Percentiles rank a stretch among this genome's conserved stretches.
Evolutionary conservation across 2,113 vertebrate species (phyloP).

Genomic region (Thinocorus orbignyianus): DNA sequence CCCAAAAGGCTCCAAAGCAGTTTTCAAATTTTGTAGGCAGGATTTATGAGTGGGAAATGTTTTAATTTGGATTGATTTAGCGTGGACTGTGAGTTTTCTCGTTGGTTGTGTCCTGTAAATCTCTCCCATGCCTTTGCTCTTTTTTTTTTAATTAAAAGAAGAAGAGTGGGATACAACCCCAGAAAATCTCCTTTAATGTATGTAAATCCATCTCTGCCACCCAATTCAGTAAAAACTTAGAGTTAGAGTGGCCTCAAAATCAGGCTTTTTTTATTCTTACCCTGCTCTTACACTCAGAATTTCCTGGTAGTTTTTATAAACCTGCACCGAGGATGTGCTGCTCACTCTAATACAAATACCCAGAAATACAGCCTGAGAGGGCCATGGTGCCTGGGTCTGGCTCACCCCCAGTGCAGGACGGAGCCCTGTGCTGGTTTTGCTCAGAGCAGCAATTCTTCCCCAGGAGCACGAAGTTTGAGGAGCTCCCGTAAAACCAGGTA

Average conservation of each 20-base stretch:
- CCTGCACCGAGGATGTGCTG: rapidly evolving
- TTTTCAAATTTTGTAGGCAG: background rate
- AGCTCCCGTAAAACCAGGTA: background rate
- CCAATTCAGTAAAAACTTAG: background rate
- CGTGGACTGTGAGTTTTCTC: background rate
- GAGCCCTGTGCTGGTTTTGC: background rate
- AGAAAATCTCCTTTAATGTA: background rate
- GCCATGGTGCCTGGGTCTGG: background rate
- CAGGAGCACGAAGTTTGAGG: rapidly evolving
- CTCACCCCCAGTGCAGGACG: rapidly evolving
- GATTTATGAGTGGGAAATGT: background rate
- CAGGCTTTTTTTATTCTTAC: background rate
- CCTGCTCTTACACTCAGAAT: background rate
- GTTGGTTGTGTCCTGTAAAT: background rate
- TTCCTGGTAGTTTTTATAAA: background rate
- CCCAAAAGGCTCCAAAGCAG: background rate
- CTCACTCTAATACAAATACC: background rate
- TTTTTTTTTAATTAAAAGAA: background rate
- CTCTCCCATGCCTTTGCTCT: background rate
- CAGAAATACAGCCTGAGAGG: background rate
- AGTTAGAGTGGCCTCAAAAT: background rate
- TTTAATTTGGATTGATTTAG: background rate
- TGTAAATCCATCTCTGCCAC: background rate
- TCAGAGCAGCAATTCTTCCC: background rate
- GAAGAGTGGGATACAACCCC: background rate